Percentiles rank a stretch among this genome's conserved stretches.
phyloP scores from a whole-genome alignment of 2,888 invertebrate species.

The Unio pictorum region DNA sequence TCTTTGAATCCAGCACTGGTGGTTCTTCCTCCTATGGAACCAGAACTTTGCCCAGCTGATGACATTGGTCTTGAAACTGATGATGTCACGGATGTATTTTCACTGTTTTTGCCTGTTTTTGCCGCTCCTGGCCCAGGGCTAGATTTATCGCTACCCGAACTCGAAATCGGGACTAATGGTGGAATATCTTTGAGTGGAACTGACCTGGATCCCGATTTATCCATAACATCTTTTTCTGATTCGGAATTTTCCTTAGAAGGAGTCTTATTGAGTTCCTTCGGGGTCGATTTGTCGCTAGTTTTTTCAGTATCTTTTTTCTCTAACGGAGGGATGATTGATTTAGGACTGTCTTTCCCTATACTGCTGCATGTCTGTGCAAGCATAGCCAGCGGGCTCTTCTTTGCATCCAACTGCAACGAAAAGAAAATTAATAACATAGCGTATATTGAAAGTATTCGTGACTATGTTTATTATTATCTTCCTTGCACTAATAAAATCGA shows the following conservation, averaged over 20 bases:
- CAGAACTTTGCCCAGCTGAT: conserved; percentile 27
- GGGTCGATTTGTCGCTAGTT: conserved; percentile 42
- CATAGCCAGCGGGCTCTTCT: conserved; percentile 94
- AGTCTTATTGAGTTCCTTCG: conserved; percentile 41
- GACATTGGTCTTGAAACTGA: conserved; percentile 34
- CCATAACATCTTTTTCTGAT: conserved; percentile 43
- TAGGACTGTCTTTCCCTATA: conserved; percentile 87
- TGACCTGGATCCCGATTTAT: conserved; percentile 58
- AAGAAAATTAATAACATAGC: background rate
- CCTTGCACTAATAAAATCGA: too few species aligned
- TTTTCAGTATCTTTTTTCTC: conserved; percentile 53
- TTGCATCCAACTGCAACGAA: conserved; percentile 91
- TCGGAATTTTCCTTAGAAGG: conserved; percentile 49
- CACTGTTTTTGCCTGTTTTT: conserved; percentile 18
- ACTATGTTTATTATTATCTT: background rate
- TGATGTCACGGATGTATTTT: conserved; percentile 26
- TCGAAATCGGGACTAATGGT: conserved; percentile 62
- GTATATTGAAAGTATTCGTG: background rate
- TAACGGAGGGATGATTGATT: conserved; percentile 75
- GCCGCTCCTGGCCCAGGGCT: conserved; percentile 21
- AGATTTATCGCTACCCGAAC: conserved; percentile 19
- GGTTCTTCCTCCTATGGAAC: conserved; percentile 3
- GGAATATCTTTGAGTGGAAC: conserved; percentile 66
- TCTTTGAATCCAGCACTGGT: background rate
- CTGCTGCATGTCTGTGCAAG: conserved; percentile 97